These are phyloP conservation scores for Apis mellifera DNA, from an alignment of 1,140 invertebrate genomes.

Conservation along the genomic window Amel_HAv3.1 CM009940.2:10878001-10878500, in stretches of 20 bases:
- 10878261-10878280: constrained; percentile 79
- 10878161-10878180: constrained; percentile 1
- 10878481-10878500: constrained; percentile 51
- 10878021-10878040: constrained; percentile 30
- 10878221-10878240: constrained; percentile 2
- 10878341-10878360: constrained; percentile 9
- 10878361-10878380: constrained; percentile 71
- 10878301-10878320: constrained; percentile 79
- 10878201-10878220: constrained; percentile 1
- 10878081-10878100: constrained; percentile 23
- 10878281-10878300: constrained; percentile 80
- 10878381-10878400: constrained; percentile 83
- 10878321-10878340: constrained; percentile 12
- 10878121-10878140: neutral
- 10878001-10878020: neutral
- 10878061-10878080: constrained; percentile 54
- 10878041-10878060: constrained; percentile 39
- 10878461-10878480: constrained; percentile 73
- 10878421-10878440: constrained; percentile 83
- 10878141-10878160: neutral
- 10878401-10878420: constrained; percentile 78
- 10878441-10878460: constrained; percentile 82
- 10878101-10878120: constrained; percentile 31
- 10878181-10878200: neutral
- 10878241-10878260: constrained; percentile 59